A percentile compares a stretch with the other conserved stretches of the same genome.
Evolutionary conservation across 2,888 invertebrate species (phyloP).

Genomic region (Protodeltote pygarga): DNA sequence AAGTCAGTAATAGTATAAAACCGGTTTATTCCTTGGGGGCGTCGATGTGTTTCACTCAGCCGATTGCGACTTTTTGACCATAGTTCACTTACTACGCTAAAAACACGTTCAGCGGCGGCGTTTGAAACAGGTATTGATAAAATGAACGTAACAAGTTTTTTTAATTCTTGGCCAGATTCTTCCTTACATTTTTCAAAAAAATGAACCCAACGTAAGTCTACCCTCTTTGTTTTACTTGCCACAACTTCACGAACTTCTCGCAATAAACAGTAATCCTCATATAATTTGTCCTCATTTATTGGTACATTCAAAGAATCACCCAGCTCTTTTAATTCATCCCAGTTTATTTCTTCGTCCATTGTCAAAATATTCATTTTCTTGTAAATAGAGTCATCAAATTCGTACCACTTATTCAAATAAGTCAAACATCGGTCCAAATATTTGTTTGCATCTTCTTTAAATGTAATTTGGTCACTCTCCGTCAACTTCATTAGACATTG

Average conservation of each 20-base stretch:
- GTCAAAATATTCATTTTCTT: constrained; percentile 19
- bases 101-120: constrained; percentile 4
- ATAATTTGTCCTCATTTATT: constrained; percentile 1
- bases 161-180: not conserved
- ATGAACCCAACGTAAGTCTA: constrained; percentile 2
- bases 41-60: not conserved
- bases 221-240: constrained; percentile 1
- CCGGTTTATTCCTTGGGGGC: constrained; percentile 13
- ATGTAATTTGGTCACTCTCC: constrained; percentile 15
- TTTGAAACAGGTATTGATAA: not conserved
- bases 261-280: constrained; percentile 4
- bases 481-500: constrained; percentile 18
- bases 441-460: constrained; percentile 14
- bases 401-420: constrained; percentile 10
- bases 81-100: constrained; percentile 3
- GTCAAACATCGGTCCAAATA: constrained; percentile 16
- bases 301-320: constrained; percentile 1
- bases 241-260: constrained; percentile 1
- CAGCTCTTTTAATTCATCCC: constrained; percentile 1
- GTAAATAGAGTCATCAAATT: constrained; percentile 16
- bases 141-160: constrained; percentile 1
- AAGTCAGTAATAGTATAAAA: constrained; percentile 8
- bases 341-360: constrained; percentile 15
- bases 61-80: not conserved
- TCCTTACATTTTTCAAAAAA: constrained; percentile 9